These are phyloP conservation scores for Chionodraco myersi DNA, from an alignment of 2,113 vertebrate genomes.

Conservation along the genomic window DNA sequence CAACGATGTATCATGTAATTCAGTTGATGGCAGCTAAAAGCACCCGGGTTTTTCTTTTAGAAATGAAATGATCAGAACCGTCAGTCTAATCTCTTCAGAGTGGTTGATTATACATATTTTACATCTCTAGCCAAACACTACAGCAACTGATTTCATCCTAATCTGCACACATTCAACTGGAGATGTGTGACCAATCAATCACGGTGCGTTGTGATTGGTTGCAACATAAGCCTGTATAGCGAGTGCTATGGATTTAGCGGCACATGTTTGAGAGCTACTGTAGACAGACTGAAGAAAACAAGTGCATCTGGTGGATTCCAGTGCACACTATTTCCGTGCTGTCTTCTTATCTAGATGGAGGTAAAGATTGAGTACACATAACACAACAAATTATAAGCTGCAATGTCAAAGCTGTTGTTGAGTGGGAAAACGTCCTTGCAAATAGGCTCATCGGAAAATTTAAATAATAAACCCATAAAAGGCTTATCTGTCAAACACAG, in stretches of 20 bases:
- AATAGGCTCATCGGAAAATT: conserved; percentile 12
- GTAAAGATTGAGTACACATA: background rate
- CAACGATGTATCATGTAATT: too few species aligned
- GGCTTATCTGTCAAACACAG: conserved; percentile 22
- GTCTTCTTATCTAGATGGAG: conserved; percentile 10
- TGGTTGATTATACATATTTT: background rate
- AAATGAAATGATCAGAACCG: background rate
- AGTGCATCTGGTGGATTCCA: conserved; percentile 32
- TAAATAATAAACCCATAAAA: conserved; percentile 17
- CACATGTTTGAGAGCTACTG: conserved; percentile 29
- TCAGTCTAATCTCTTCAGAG: background rate
- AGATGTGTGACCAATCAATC: conserved; percentile 39
- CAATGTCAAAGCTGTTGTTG: background rate
- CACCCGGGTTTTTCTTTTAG: background rate
- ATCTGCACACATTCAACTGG: conserved; percentile 13
- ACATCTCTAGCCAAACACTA: conserved; percentile 1
- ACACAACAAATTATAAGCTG: background rate
- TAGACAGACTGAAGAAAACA: conserved; percentile 28
- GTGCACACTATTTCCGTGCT: conserved; percentile 3
- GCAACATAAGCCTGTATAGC: conserved; percentile 26
- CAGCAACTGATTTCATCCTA: conserved; percentile 7
- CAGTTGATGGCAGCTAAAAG: background rate
- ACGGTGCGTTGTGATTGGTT: conserved; percentile 4
- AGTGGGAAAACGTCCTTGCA: background rate
- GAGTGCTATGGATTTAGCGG: conserved; percentile 28